A percentile compares a stretch with the other conserved stretches of the same genome.
These are phyloP conservation scores for Cyrtorhinus lividipennis DNA, from an alignment of 1,140 invertebrate genomes.

Conservation along the genomic window DNA sequence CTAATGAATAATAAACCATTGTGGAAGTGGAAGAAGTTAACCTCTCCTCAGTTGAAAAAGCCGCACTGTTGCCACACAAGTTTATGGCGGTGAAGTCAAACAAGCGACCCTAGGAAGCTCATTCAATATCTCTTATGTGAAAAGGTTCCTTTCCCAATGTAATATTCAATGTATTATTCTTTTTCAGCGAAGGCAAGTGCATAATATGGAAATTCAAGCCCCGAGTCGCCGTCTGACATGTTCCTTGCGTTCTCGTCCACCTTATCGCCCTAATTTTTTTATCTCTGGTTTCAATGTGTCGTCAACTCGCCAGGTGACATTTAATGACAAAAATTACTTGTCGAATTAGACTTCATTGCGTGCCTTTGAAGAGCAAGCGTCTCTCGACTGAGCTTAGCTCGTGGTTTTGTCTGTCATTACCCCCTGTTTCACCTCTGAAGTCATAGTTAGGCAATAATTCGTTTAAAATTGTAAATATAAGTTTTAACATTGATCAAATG, in stretches of 20 bases:
- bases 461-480: too few relatives aligned
- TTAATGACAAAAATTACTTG: too few relatives aligned
- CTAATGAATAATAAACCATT: neutral
- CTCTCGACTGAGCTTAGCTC: too few relatives aligned
- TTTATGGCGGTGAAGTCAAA: neutral
- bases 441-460: too few relatives aligned
- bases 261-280: neutral
- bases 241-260: neutral
- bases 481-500: too few relatives aligned
- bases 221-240: constrained; percentile 9
- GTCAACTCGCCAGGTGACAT: neutral
- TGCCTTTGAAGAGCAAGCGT: too few relatives aligned
- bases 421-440: too few relatives aligned
- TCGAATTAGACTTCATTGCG: too few relatives aligned
- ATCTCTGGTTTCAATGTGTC: neutral
- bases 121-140: neutral
- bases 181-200: constrained; percentile 8
- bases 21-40: neutral
- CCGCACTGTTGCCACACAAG: too few relatives aligned
- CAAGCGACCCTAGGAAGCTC: neutral
- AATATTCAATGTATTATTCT: too few relatives aligned
- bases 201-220: neutral
- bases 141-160: neutral
- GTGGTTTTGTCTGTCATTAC: too few relatives aligned
- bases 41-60: too few relatives aligned